A percentile compares a stretch with the other conserved stretches of the same genome.
Evolutionary conservation across 2,797 vertebrate genomes (phyloP).

Genomic region (Protosalanx chinensis): DNA sequence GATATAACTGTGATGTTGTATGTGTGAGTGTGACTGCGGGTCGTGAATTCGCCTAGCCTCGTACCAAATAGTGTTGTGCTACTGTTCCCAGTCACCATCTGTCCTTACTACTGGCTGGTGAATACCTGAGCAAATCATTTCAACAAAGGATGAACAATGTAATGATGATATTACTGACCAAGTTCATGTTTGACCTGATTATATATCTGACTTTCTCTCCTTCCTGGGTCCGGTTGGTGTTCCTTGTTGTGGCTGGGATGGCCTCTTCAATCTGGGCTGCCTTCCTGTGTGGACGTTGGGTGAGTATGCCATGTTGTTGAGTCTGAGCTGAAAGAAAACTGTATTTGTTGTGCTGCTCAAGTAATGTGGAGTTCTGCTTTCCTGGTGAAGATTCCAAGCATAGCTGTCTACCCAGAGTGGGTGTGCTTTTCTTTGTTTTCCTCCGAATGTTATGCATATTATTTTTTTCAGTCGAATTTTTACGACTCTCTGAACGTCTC

Average conservation of each 20-base stretch:
- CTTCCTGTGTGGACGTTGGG: conserved; percentile 32
- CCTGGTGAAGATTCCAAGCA: not conserved
- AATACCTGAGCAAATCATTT: not conserved
- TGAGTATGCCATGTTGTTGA: conserved; percentile 47
- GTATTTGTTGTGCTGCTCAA: not conserved
- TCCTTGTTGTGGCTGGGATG: conserved; percentile 1
- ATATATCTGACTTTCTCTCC: conserved; percentile 13
- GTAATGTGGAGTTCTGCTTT: too few relatives aligned
- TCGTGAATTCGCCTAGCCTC: too few relatives aligned
- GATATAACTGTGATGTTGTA: not conserved
- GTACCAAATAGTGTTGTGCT: not conserved
- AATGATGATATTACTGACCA: too few relatives aligned
- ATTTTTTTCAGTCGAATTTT: conserved; percentile 18
- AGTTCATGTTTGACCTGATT: too few relatives aligned
- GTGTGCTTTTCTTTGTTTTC: not conserved
- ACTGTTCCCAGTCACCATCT: not conserved
- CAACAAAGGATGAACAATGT: not conserved
- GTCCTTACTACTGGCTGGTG: not conserved
- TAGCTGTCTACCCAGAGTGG: not conserved
- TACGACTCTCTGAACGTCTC: not conserved
- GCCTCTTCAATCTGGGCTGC: not conserved
- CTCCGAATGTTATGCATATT: conserved; percentile 22
- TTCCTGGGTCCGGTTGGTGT: not conserved
- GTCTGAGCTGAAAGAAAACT: not conserved
- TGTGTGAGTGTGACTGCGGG: too few relatives aligned